Percentiles rank a stretch among this genome's conserved stretches.
These are phyloP conservation scores for Hetaerina titia DNA, from an alignment of 2,888 invertebrate species.

Conservation along the genomic window DNA sequence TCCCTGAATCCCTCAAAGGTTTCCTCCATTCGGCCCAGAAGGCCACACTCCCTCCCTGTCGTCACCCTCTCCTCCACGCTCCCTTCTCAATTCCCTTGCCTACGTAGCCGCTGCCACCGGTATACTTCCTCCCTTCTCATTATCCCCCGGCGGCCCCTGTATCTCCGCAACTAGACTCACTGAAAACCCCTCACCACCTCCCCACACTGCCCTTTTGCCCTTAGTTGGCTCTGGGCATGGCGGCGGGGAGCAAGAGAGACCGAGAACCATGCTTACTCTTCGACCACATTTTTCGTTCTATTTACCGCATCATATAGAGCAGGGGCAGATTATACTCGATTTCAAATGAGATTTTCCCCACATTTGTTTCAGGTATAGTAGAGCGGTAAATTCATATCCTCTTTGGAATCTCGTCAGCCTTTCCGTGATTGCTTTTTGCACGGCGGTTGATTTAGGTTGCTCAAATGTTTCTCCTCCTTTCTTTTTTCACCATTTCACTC, in stretches of 20 bases:
- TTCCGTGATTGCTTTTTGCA: slow-evolving; percentile 46
- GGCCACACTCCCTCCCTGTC: not conserved
- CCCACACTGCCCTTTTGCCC: not conserved
- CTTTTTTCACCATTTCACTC: not conserved
- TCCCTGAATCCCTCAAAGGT: slow-evolving; percentile 46
- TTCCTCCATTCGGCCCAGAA: slow-evolving; percentile 40
- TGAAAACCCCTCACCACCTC: not conserved
- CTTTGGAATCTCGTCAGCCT: slow-evolving; percentile 36
- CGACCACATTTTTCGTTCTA: slow-evolving; percentile 50
- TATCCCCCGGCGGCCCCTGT: not conserved
- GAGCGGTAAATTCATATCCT: slow-evolving; percentile 62
- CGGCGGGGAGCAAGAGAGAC: too few species aligned
- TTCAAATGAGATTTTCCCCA: slow-evolving; percentile 57
- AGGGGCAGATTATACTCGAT: slow-evolving; percentile 48
- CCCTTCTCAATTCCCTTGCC: not conserved
- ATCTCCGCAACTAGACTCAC: not conserved
- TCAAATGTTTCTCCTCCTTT: not conserved
- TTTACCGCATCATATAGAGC: slow-evolving; percentile 61
- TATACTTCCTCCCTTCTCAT: not conserved
- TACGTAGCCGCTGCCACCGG: not conserved
- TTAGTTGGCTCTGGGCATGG: not conserved
- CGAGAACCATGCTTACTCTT: not conserved
- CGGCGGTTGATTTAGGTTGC: not conserved
- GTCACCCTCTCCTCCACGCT: not conserved
- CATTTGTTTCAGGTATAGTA: slow-evolving; percentile 44